These are phyloP conservation scores for Sinocyclocheilus anshuiensis DNA, from an alignment of 2,113 vertebrate species.

Conservation along the genomic window DNA sequence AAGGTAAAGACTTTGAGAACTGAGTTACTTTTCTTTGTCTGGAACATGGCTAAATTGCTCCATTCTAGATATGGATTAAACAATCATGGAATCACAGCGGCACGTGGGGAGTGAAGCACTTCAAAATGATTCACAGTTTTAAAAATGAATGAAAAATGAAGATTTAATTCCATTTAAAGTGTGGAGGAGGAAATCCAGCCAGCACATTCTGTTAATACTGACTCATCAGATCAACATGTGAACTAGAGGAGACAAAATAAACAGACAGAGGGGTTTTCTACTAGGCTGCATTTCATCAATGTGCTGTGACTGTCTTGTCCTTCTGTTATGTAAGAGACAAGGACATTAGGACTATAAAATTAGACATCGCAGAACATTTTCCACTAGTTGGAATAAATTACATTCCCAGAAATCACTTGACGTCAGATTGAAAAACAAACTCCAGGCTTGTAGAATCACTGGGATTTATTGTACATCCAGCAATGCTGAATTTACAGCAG, in stretches of 20 bases:
- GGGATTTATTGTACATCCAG: not conserved
- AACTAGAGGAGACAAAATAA: not conserved
- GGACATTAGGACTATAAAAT: not conserved
- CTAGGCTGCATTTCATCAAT: slow-evolving; percentile 15
- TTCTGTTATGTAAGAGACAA: not conserved
- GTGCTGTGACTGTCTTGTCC: not conserved
- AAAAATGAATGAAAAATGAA: slow-evolving; percentile 34
- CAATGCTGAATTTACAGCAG: not conserved
- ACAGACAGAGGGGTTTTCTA: slow-evolving; percentile 15
- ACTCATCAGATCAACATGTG: slow-evolving; percentile 63
- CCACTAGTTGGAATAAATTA: slow-evolving; percentile 16
- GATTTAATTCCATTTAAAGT: slow-evolving; percentile 70
- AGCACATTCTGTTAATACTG: slow-evolving; percentile 62
- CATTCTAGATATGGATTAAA: not conserved
- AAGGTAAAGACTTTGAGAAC: not conserved
- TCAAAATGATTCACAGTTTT: slow-evolving; percentile 59
- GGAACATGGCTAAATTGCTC: not conserved
- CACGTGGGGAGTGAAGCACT: slow-evolving; percentile 57
- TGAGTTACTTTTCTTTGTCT: not conserved
- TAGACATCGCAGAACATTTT: slow-evolving; percentile 12
- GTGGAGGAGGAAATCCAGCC: slow-evolving; percentile 59
- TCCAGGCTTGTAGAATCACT: not conserved
- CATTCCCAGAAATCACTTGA: slow-evolving; percentile 18
- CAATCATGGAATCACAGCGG: not conserved
- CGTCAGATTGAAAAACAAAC: not conserved